phyloP scores from a whole-genome alignment of 1,140 invertebrate genomes.

The Lepidurus couesii region DNA sequence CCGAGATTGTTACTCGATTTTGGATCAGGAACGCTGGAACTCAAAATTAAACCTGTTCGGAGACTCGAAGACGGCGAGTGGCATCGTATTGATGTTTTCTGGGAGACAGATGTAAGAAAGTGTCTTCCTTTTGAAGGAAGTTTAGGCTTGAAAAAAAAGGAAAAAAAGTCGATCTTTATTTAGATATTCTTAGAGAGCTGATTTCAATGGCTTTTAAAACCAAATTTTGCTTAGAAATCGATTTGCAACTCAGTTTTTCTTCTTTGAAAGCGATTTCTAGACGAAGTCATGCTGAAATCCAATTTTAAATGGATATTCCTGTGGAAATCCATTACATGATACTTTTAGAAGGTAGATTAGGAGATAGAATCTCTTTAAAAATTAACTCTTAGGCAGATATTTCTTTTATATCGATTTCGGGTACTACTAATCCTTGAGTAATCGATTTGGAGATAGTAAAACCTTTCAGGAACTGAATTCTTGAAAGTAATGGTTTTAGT shows the following conservation, averaged over 20 bases:
- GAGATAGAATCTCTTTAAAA: too few species aligned
- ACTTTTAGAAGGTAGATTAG: too few species aligned
- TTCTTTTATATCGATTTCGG: too few species aligned
- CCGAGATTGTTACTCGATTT: constrained; percentile 87
- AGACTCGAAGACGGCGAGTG: constrained; percentile 88
- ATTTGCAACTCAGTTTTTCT: too few species aligned
- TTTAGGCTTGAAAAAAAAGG: background rate
- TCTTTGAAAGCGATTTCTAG: too few species aligned
- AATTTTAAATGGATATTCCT: too few species aligned
- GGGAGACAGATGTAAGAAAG: constrained; percentile 70
- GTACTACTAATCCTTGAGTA: too few species aligned
- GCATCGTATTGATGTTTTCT: constrained; percentile 92
- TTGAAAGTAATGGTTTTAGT: too few species aligned
- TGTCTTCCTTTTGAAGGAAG: background rate
- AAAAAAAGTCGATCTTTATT: background rate
- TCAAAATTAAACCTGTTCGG: constrained; percentile 76
- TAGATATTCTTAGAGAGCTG: background rate
- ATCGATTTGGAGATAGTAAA: too few species aligned
- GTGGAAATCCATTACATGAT: background rate
- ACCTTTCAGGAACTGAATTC: too few species aligned
- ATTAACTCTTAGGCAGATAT: too few species aligned
- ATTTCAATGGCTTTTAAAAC: background rate
- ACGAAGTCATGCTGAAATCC: too few species aligned
- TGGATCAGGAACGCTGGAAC: constrained; percentile 84
- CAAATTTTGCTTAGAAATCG: background rate